These are phyloP conservation scores for Drosophila auraria DNA, from an alignment of 1,140 invertebrate genomes.

Conservation along the genomic window DNA sequence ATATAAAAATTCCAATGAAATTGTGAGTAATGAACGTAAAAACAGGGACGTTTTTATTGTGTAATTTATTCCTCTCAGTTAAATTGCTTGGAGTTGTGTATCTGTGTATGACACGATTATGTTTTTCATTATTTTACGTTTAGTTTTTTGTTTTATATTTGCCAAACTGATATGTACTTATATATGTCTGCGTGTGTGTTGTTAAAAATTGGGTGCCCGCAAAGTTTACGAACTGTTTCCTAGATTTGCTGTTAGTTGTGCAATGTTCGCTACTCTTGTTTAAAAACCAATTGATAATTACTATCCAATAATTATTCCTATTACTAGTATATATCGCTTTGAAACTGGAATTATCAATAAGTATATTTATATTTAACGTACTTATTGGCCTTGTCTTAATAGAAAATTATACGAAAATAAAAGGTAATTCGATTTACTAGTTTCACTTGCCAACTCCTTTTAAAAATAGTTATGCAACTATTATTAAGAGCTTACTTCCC, in stretches of 20 bases:
- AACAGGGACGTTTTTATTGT: slow-evolving; percentile 28
- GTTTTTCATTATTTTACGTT: slow-evolving; percentile 64
- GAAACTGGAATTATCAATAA: slow-evolving; percentile 40
- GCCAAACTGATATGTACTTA: slow-evolving; percentile 80
- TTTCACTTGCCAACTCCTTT: slow-evolving; percentile 27
- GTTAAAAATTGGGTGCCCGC: slow-evolving; percentile 63
- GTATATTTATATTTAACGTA: slow-evolving; percentile 45
- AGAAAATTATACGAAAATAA: slow-evolving; percentile 44
- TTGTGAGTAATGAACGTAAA: slow-evolving; percentile 28
- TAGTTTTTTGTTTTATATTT: slow-evolving; percentile 37
- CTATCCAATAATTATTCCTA: slow-evolving; percentile 63
- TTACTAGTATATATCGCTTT: slow-evolving; percentile 38
- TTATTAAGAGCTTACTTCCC: slow-evolving; percentile 73
- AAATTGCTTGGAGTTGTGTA: slow-evolving; percentile 39
- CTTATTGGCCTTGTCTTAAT: slow-evolving; percentile 66
- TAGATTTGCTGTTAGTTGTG: slow-evolving; percentile 66
- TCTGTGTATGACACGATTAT: slow-evolving; percentile 65
- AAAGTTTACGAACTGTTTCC: slow-evolving; percentile 40
- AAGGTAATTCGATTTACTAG: slow-evolving; percentile 46
- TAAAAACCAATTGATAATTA: slow-evolving; percentile 76
- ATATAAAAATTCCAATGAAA: slow-evolving; percentile 20
- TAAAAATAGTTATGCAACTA: slow-evolving; percentile 71
- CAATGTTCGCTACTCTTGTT: slow-evolving; percentile 67
- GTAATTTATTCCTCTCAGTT: slow-evolving; percentile 46
- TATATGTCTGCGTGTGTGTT: slow-evolving; percentile 58